phyloP scores from a whole-genome alignment of 1,140 invertebrate genomes.

The Laodelphax striatellus region DNA sequence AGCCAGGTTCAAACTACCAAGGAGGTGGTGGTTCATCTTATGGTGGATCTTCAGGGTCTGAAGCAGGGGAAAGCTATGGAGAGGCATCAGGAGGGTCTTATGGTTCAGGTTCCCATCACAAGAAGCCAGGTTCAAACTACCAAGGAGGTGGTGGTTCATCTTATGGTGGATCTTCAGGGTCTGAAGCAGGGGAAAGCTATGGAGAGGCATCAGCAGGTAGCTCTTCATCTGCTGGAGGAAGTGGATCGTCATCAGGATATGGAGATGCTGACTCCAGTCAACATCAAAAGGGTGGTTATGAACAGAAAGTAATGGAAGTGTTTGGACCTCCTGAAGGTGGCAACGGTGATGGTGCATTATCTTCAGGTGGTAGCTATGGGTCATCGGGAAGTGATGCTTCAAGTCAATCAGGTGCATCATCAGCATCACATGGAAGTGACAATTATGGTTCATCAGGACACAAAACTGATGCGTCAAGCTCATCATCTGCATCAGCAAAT shows the following conservation, averaged over 20 bases:
- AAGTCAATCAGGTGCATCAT: background rate
- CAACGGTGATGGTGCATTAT: background rate
- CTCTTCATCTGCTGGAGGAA: background rate
- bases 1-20: too few relatives aligned
- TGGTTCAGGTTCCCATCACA: background rate
- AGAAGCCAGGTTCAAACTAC: too few relatives aligned
- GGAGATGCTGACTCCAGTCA: too few relatives aligned
- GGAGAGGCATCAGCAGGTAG: background rate
- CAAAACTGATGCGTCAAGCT: background rate
- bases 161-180: background rate
- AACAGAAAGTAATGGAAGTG: background rate
- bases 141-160: background rate
- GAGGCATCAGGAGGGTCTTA: background rate
- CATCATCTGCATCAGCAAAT: background rate
- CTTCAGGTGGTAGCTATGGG: background rate
- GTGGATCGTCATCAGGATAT: background rate
- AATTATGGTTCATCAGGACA: too few relatives aligned
- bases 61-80: background rate
- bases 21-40: background rate
- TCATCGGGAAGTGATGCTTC: background rate
- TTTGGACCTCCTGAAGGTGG: constrained; percentile 1
- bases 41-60: background rate
- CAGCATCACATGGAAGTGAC: constrained; percentile 2
- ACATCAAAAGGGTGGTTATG: background rate
- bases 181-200: background rate